phyloP scores from a whole-genome alignment of 2,888 invertebrate species.

The Andrena minutula region DNA sequence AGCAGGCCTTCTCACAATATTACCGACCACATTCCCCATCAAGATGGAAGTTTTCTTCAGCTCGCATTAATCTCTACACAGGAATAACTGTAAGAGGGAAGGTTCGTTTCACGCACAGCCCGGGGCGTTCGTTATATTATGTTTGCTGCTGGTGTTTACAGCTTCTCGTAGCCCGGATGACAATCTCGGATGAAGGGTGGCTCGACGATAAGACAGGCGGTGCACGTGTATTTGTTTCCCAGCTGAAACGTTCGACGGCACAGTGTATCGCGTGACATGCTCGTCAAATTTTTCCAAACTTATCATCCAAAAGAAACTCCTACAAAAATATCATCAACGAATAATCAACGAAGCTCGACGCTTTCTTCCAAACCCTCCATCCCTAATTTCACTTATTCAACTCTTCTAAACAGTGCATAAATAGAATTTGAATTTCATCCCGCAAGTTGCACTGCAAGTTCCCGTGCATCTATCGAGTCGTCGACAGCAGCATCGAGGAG shows the following conservation, averaged over 20 bases:
- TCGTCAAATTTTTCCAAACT: conserved; percentile 9
- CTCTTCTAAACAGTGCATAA: too few species aligned
- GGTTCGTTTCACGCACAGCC: conserved; percentile 75
- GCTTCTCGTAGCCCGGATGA: conserved; percentile 68
- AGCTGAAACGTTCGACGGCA: conserved; percentile 20
- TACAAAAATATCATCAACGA: background rate
- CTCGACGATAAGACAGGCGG: conserved; percentile 64
- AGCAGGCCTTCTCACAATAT: too few species aligned
- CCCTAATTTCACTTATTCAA: too few species aligned
- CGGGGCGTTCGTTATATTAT: conserved; percentile 84
- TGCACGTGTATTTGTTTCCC: conserved; percentile 55
- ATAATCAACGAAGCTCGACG: too few species aligned
- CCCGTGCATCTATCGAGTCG: conserved; percentile 34
- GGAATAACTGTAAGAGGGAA: conserved; percentile 72
- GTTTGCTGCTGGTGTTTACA: conserved; percentile 84
- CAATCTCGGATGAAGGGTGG: conserved; percentile 68
- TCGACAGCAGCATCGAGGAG: conserved; percentile 38
- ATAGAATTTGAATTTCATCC: background rate
- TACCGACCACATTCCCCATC: background rate
- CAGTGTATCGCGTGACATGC: conserved; percentile 16
- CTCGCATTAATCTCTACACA: conserved; percentile 58
- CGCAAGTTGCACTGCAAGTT: conserved; percentile 48
- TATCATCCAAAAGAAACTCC: background rate
- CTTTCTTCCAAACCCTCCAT: too few species aligned
- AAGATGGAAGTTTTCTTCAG: conserved; percentile 16